These are phyloP conservation scores for Aphelinus atriplicis DNA, from an alignment of 1,140 invertebrate genomes.

Conservation along the genomic window DNA sequence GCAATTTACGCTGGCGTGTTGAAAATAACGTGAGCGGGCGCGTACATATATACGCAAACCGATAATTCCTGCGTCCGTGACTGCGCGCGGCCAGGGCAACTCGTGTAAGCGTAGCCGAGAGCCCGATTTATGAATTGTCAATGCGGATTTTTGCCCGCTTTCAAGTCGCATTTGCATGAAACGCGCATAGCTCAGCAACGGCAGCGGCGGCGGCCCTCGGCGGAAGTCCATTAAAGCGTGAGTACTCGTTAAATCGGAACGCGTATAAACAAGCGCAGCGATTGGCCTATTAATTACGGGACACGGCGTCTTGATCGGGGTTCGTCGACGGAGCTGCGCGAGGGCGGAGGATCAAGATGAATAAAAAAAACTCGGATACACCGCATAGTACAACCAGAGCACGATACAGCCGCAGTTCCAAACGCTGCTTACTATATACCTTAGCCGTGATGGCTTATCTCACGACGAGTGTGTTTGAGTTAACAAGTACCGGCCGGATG, in stretches of 20 bases:
- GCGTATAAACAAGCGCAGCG: slow-evolving; percentile 5
- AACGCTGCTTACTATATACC: slow-evolving; percentile 33
- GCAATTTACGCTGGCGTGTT: slow-evolving; percentile 31
- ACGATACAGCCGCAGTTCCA: too few relatives aligned
- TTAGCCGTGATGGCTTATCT: slow-evolving; percentile 60
- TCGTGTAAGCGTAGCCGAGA: slow-evolving; percentile 15
- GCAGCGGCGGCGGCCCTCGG: background rate
- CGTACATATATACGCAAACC: background rate
- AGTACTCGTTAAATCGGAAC: slow-evolving; percentile 10
- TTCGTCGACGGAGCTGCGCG: too few relatives aligned
- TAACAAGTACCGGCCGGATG: slow-evolving; percentile 56
- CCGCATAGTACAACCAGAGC: too few relatives aligned
- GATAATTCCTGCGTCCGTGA: slow-evolving; percentile 22
- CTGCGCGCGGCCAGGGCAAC: background rate
- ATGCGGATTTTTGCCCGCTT: background rate
- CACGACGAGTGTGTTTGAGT: slow-evolving; percentile 42
- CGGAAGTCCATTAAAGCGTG: slow-evolving; percentile 31
- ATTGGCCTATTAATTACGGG: slow-evolving; percentile 26
- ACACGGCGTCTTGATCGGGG: too few relatives aligned
- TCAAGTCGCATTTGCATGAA: slow-evolving; percentile 26
- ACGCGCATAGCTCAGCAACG: background rate
- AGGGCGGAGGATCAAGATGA: too few relatives aligned
- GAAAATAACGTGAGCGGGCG: slow-evolving; percentile 11
- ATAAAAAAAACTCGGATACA: too few relatives aligned
- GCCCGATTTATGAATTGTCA: slow-evolving; percentile 37